Evolutionary conservation across 2,888 invertebrate genomes (phyloP).

Genomic region (Nemotelus nigrinus): DNA sequence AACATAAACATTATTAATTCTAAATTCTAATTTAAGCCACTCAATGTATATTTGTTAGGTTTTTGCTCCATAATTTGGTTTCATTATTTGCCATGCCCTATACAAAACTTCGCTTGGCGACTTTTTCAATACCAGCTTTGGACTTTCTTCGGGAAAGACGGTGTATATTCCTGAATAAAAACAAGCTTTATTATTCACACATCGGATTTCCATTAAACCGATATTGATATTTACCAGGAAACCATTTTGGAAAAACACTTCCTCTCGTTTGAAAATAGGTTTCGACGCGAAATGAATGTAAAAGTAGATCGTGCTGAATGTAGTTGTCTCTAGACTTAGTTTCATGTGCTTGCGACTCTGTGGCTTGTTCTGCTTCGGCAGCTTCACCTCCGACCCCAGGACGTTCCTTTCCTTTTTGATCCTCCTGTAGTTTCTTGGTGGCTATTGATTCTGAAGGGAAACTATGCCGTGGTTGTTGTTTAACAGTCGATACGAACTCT

Average conservation of each 20-base stretch:
- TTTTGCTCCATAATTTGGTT: slow-evolving; percentile 35
- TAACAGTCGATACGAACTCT: slow-evolving; percentile 38
- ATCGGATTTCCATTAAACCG: neutral
- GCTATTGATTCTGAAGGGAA: slow-evolving; percentile 39
- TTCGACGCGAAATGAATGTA: slow-evolving; percentile 42
- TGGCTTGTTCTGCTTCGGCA: neutral
- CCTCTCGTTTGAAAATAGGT: slow-evolving; percentile 47
- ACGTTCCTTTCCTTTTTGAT: no score
- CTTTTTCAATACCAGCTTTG: slow-evolving; percentile 33
- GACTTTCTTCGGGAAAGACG: slow-evolving; percentile 42
- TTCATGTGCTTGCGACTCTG: neutral
- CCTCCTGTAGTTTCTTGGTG: slow-evolving; percentile 13
- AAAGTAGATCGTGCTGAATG: slow-evolving; percentile 36
- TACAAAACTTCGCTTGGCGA: slow-evolving; percentile 44
- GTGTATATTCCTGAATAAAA: slow-evolving; percentile 40
- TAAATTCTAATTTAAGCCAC: no score
- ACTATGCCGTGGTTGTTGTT: slow-evolving; percentile 20
- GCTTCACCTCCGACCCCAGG: no score
- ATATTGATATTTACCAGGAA: slow-evolving; percentile 42
- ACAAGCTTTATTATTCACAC: no score
- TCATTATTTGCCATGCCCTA: slow-evolving; percentile 44
- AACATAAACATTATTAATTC: no score
- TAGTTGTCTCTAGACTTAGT: slow-evolving; percentile 21
- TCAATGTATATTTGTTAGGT: no score
- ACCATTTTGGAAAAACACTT: slow-evolving; percentile 45